Evolutionary conservation across 2,888 invertebrate genomes (phyloP), one percentile per base, ranked within the genome.

Genomic region (Diploptera punctata): DNA sequence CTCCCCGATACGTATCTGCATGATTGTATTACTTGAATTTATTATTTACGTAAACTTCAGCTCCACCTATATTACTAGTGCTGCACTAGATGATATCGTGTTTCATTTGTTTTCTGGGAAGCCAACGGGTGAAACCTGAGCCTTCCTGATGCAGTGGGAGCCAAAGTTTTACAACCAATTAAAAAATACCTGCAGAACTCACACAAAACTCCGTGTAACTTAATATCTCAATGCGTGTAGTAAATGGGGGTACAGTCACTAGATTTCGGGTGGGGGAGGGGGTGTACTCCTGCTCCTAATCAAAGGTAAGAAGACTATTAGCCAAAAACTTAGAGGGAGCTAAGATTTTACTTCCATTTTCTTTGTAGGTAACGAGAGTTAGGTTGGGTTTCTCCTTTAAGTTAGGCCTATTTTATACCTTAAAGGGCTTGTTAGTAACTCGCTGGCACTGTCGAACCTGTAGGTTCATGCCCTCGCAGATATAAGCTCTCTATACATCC

Each of bases 71-170:
- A 68, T 68, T 68, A 68, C 52, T 68, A 68, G 68, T 54, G 68
- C 52, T 68, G 68, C 68, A 68, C 38, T 38, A 26, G 29, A 18
- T 21, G n/a, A 13, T 33, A 54, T 68, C 68, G 24, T 47, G 54
- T 68, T 68, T 68, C 68, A 68, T 68, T 68, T 68, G 68, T 68
- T 68, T 38, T 68, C 68, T 52, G 68, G 52, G 68, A 54, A 68
- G 54, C 54, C 68, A 68, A 31, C 52, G 52, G 38, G 38, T 54
- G 67, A 52, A 68, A 68, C 38, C 31, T 24, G 68, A 68, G 68
- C 26, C 57, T 31, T 57, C 3, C 57, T 57, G 57, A 57, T 57
- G 57, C 57, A 57, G n/a, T 57, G 31, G 70, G 62, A 62, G 47
- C 61, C 44, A 60, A 69, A 69, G 57, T 69, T 68, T 68, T 54